Evolutionary conservation across 2,888 invertebrate species (phyloP), one percentile per base, ranked within the genome.

Genomic region (Escarpia spicata): DNA sequence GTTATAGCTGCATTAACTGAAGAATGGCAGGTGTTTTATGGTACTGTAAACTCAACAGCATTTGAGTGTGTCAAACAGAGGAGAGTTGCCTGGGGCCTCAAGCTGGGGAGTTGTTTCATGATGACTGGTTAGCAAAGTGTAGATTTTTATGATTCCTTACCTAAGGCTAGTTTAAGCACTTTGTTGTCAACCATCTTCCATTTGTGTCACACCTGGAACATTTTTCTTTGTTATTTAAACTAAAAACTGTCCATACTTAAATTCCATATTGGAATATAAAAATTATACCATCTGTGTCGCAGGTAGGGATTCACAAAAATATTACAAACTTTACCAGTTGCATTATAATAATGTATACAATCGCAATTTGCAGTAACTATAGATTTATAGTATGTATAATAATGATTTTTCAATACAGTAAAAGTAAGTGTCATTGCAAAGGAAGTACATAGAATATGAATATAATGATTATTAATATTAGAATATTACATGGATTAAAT

Each of bases 1-100:
- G 75, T 75, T 75, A 75, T 75, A 26, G 75, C 75, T 75, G 75
- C 75, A 75, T 75, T 75, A 75, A 75, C 75, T 75, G 75, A 75
- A 75, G 75, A 75, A 75, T 75, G 75, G 6, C 75, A 75, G 75
- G 75, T 75, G 75, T 75, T 75, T 75, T 75, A 75, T 75, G 75
- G 75, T 26, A 75, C n/a, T 26, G 75, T 75, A 75, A n/a, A 75
- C 26, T 26, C 75, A 2, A 26, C 19, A n/a, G 6, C 19, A 6
- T 6, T 15, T 26, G 75, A 19, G 75, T 26, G 26, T 75, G 75
- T 75, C 75, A 75, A 26, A 75, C 75, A 75, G 6, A 19, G 75
- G 75, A 75, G 52, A 75, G 75, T n/a, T 75, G 75, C 75, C 15
- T 26, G 19, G 26, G 75, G n/a, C 6, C 75, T 75, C 75, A 75